phyloP scores from a whole-genome alignment of 2,888 invertebrate genomes.

The Isotomurus palustris region DNA sequence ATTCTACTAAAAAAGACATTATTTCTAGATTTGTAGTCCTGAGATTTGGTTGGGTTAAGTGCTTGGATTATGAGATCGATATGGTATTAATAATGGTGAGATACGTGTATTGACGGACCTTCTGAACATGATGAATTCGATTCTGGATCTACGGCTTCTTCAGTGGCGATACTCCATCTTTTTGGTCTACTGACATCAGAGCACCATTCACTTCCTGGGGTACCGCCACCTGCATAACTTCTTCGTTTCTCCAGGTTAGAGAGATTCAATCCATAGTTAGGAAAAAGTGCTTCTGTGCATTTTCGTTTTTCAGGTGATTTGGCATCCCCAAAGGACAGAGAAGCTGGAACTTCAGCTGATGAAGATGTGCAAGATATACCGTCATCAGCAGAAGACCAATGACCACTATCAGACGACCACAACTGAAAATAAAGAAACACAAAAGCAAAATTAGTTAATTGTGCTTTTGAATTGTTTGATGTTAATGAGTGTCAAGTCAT shows the following conservation, averaged over 20 bases:
- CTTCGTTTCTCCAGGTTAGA: conserved; percentile 30
- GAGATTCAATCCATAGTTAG: conserved; percentile 10
- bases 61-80: neutral
- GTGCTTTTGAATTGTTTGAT: too few species aligned
- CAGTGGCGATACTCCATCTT: conserved; percentile 39
- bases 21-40: too few species aligned
- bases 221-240: conserved; percentile 29
- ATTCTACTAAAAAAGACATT: too few species aligned
- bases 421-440: conserved; percentile 15
- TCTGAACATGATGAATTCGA: conserved; percentile 10
- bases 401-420: conserved; percentile 41
- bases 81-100: conserved; percentile 20
- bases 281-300: conserved; percentile 25
- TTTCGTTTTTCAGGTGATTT: conserved; percentile 37
- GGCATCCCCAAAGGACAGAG: conserved; percentile 8
- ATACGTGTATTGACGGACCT: conserved; percentile 39
- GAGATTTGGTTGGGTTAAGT: neutral
- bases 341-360: conserved; percentile 24
- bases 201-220: conserved; percentile 8
- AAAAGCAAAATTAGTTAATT: too few species aligned
- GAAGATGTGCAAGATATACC: conserved; percentile 30
- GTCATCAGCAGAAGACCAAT: conserved; percentile 39
- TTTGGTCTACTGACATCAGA: conserved; percentile 24
- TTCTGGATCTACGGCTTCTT: conserved; percentile 19
- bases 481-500: conserved; percentile 1